These are phyloP conservation scores for Ctenochaetus hawaiiensis DNA, from an alignment of 2,797 vertebrate species.

Conservation along the genomic window DNA sequence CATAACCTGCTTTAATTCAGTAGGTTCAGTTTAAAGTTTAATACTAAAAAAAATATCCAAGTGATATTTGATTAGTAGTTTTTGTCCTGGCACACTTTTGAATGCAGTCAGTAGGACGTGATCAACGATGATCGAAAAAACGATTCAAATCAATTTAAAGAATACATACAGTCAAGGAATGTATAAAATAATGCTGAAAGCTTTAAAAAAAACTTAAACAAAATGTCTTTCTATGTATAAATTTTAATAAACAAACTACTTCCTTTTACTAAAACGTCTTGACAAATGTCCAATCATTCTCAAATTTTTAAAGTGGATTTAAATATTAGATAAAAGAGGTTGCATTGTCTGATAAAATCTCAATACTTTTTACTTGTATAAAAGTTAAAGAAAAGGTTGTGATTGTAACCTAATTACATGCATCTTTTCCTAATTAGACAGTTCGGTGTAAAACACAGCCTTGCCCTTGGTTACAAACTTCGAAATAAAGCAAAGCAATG, in stretches of 20 bases:
- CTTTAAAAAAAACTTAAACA: neutral
- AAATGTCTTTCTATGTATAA: neutral
- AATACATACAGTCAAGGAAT: neutral
- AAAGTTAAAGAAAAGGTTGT: neutral
- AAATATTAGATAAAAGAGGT: no score
- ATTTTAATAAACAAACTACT: neutral
- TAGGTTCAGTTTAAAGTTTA: neutral
- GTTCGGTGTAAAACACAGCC: neutral
- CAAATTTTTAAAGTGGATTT: no score
- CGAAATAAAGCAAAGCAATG: neutral
- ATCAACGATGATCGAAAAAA: neutral
- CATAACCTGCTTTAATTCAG: neutral
- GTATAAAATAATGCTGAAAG: neutral
- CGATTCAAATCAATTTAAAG: neutral
- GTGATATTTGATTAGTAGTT: neutral
- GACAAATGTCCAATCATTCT: no score
- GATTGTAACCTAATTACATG: neutral
- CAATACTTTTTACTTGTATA: neutral
- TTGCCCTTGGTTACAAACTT: neutral
- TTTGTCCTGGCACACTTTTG: neutral
- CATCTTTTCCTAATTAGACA: neutral
- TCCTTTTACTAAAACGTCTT: no score
- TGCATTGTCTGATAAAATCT: neutral
- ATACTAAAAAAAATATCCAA: neutral
- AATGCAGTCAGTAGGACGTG: neutral